These are phyloP conservation scores for Panonychus citri DNA, from an alignment of 1,140 invertebrate species.

Conservation along the genomic window DNA sequence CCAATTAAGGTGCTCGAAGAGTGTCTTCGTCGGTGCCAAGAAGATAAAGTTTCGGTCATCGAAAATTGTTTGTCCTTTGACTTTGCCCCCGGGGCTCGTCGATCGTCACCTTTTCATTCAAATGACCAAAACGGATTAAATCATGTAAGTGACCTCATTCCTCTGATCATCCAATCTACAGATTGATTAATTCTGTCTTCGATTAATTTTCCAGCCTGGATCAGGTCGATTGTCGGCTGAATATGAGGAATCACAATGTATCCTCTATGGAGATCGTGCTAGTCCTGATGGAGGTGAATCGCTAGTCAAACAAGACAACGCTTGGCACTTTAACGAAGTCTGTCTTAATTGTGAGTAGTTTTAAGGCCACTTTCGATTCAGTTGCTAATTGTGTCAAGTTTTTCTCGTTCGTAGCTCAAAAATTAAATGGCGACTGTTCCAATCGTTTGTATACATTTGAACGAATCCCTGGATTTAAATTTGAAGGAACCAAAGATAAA, in stretches of 20 bases:
- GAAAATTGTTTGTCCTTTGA: constrained; percentile 64
- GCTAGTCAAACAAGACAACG: constrained; percentile 58
- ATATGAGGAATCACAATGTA: constrained; percentile 73
- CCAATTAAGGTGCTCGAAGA: constrained; percentile 63
- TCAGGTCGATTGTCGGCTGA: constrained; percentile 30
- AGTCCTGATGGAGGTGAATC: constrained; percentile 61
- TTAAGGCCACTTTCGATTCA: background rate
- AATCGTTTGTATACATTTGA: constrained; percentile 66
- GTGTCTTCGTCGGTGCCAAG: constrained; percentile 50
- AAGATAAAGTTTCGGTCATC: constrained; percentile 55
- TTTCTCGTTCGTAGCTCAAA: constrained; percentile 37
- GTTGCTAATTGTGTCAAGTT: background rate
- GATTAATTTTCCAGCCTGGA: too few species aligned
- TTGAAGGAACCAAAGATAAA: constrained; percentile 22
- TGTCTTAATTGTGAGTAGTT: constrained; percentile 46
- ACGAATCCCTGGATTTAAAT: constrained; percentile 39
- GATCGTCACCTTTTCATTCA: constrained; percentile 18
- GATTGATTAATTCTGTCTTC: too few species aligned
- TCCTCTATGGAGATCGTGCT: constrained; percentile 53
- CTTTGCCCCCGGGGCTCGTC: constrained; percentile 60
- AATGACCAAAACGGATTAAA: background rate
- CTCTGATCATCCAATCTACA: too few species aligned
- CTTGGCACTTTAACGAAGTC: constrained; percentile 62
- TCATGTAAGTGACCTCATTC: too few species aligned
- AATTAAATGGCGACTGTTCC: constrained; percentile 59